Evolutionary conservation across 2,797 vertebrate genomes (phyloP), one percentile per base, ranked within the genome.

Genomic region (Gymnoscopelus braueri): DNA sequence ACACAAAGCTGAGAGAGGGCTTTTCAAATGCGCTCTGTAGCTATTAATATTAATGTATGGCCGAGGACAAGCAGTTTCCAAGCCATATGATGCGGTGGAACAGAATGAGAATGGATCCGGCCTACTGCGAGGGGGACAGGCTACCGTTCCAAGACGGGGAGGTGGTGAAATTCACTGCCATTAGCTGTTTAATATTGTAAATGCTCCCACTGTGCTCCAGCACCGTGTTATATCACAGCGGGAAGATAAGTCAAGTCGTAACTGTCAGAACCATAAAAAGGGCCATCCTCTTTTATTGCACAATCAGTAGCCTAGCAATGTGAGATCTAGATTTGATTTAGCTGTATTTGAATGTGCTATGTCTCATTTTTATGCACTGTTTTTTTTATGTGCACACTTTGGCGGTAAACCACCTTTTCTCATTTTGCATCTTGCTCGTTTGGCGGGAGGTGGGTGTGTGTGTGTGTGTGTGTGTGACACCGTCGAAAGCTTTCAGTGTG

Each of bases 1-100:
- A n/a, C 59, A 68, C 64, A 47, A 3, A 11, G 47, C 57, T 65
- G 59, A 69, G 60, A 75, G 49, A 19, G 51, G 52, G 63, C 66
- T 58, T 63, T 51, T 69, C 51, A 54, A 19, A 78, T 66, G 63
- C 67, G 14, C 74, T 58, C 47, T 50, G 11, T 39, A 60, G 60
- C 62, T 68, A 81, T 80, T 63, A 74, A 74, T 74, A 57, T 67
- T 69, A 78, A 80, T 77, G 57, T 60, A 54, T 51, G 50, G 23
- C 67, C 15, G 15, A 19, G 60, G 32, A 71, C 24, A 51, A 71
- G 71, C 26, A 9, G 32, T 77, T 65, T 71, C 19, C 32, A 59
- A 19, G 57, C 51, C 49, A 51, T 55, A 60, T 14, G 39, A 39
- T 80, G 19, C 67, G 39, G 57, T 48, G 24, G 68, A 72, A 53